These are phyloP conservation scores for Sitta europaea DNA, from an alignment of 2,113 vertebrate species.

Conservation along the genomic window DNA sequence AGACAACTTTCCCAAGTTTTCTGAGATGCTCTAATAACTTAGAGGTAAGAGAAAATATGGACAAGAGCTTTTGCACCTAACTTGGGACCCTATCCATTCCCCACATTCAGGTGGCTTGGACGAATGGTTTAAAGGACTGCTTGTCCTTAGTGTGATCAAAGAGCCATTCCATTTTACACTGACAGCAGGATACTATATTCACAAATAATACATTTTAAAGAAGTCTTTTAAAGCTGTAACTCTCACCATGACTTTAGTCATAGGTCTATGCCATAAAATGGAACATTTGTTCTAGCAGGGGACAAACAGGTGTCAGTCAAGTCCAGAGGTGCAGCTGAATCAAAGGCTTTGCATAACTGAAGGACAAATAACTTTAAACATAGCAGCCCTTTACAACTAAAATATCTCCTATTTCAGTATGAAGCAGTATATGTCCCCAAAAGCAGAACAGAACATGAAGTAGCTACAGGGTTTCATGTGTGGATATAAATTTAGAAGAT, in stretches of 20 bases:
- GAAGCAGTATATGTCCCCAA: not conserved
- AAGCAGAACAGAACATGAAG: not conserved
- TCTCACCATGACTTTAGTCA: not conserved
- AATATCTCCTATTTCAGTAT: not conserved
- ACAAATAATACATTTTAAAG: not conserved
- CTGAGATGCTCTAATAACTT: not conserved
- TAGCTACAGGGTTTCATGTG: not conserved
- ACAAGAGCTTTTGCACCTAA: not conserved
- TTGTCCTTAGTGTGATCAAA: not conserved
- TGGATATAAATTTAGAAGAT: constrained; percentile 17
- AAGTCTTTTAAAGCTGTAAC: not conserved
- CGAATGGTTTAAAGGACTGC: not conserved
- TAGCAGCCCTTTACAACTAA: not conserved
- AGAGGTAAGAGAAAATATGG: not conserved
- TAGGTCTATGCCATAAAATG: not conserved
- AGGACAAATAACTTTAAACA: not conserved
- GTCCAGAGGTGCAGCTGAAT: not conserved
- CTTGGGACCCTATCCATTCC: not conserved
- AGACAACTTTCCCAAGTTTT: not conserved
- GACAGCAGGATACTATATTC: not conserved
- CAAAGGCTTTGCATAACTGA: not conserved
- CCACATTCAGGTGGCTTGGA: not conserved
- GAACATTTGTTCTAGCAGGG: not conserved
- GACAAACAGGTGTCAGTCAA: not conserved
- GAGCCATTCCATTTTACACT: not conserved